phyloP scores from a whole-genome alignment of 92 coral and sea anemone genomes.

The Porites divaricata region DNA sequence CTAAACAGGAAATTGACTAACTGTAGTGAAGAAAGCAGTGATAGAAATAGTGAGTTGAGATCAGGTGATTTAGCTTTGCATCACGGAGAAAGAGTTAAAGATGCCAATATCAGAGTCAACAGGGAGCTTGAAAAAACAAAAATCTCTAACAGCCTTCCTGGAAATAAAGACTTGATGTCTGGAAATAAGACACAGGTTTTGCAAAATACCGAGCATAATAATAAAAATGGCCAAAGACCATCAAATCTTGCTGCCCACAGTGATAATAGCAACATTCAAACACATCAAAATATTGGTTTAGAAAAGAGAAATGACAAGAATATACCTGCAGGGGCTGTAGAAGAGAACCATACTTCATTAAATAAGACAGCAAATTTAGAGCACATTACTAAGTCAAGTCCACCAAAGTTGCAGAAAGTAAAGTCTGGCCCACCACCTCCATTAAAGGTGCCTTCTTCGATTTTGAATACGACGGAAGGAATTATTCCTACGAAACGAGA shows the following conservation, averaged over 20 bases:
- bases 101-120: not conserved
- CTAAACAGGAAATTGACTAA: constrained; percentile 36
- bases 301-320: constrained; percentile 17
- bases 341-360: not conserved
- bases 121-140: constrained; percentile 32
- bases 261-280: constrained; percentile 30
- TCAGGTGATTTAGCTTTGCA: constrained; percentile 19
- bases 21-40: constrained; percentile 61
- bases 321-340: not conserved
- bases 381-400: constrained; percentile 53
- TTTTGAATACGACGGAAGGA: constrained; percentile 84
- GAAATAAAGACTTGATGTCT: constrained; percentile 26
- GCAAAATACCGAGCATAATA: not conserved
- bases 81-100: constrained; percentile 33
- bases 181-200: constrained; percentile 1
- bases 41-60: constrained; percentile 55
- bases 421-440: constrained; percentile 89
- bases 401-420: constrained; percentile 79
- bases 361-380: constrained; percentile 5
- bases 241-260: not conserved
- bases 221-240: not conserved
- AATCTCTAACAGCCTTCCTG: constrained; percentile 19
- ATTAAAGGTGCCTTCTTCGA: constrained; percentile 81
- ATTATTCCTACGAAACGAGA: constrained; percentile 74
- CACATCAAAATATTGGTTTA: constrained; percentile 26